Base-by-base conservation (phyloP, 1,140 invertebrate genomes). In the Berghia stephanieae region DNA sequence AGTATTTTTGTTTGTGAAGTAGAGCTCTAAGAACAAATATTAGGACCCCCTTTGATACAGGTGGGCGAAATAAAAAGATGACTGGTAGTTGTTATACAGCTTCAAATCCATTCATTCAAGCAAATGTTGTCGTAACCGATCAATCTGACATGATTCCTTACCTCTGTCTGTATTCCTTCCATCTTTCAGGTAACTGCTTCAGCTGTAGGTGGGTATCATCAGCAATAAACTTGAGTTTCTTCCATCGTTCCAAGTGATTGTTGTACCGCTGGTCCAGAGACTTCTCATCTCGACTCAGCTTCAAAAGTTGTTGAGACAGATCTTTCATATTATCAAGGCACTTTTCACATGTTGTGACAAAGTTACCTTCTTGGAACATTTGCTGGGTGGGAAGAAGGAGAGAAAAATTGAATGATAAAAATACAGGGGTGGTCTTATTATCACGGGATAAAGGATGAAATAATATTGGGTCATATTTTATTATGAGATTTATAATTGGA, bases 171-270 rank as follows among this genome's bases (percentile, higher is more conserved):
- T 98, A 98, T 10, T 93, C 92, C 74, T 94, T 93, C 96, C 96
- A 97, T 86, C 96, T 94, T 72, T 95, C 94, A 4, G 96, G 96
- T 79, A 97, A 94, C 87, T 96, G 93, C 82, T 95, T 93, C 43
- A 98, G 88, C 78, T 96, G 94, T 75, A 93, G 91, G 60, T 93
- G 91, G 75, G 96, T 91, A 76, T 92, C 90, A 81, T 95, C 93
- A 24, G 96, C 91, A 84, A 93, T 92, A 13, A 92, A 90, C 31
- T 92, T 92, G 0, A 95, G 91, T 57, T 92, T 91, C 68, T 94
- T 91, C 95, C 95, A 97, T 75, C 94, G 90, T 42, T 92, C 90
- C 84, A 94, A 91, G 66, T 94, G 93, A 75, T 92, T 92, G 16
- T 92, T 90, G 24, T 93, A 91, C 24, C 81, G 78, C 31, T 93